phyloP scores from a whole-genome alignment of 2,797 vertebrate genomes.

The Micropoecilia bifurca region DNA sequence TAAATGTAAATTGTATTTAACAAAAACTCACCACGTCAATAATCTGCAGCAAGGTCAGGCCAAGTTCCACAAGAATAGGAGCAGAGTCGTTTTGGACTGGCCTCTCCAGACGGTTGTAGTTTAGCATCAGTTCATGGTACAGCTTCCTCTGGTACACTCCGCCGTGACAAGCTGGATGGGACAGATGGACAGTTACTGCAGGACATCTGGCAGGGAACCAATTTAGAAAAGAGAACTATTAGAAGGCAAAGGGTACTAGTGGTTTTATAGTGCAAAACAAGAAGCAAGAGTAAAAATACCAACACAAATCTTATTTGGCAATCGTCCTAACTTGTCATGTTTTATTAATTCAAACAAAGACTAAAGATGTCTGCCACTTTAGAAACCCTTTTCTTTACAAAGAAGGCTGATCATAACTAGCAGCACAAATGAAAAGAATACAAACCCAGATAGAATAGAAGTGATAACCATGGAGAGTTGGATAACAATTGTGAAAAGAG shows the following conservation, averaged over 20 bases:
- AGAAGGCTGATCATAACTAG: background rate
- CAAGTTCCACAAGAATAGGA: constrained; percentile 87
- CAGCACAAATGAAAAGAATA: background rate
- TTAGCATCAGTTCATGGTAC: constrained; percentile 84
- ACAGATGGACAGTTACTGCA: constrained; percentile 3
- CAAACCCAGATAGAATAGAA: background rate
- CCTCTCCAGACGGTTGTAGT: constrained; percentile 90
- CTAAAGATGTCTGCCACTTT: background rate
- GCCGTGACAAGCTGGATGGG: constrained; percentile 81
- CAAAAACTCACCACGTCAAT: constrained; percentile 88
- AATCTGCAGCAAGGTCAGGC: constrained; percentile 91
- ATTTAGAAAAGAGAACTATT: background rate
- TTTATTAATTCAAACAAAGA: background rate
- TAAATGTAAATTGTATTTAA: background rate
- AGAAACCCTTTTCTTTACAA: background rate
- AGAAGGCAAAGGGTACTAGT: background rate
- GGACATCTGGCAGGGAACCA: background rate
- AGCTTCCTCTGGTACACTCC: constrained; percentile 88
- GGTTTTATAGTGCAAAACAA: background rate
- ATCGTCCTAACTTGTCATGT: background rate
- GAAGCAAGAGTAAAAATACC: background rate
- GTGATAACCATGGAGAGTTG: background rate
- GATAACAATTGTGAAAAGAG: background rate
- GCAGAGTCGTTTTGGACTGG: constrained; percentile 90
- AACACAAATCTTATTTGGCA: background rate